Conservation (phyloP, 1,140 invertebrate genomes). For the Eubasilissa regina region DNA sequence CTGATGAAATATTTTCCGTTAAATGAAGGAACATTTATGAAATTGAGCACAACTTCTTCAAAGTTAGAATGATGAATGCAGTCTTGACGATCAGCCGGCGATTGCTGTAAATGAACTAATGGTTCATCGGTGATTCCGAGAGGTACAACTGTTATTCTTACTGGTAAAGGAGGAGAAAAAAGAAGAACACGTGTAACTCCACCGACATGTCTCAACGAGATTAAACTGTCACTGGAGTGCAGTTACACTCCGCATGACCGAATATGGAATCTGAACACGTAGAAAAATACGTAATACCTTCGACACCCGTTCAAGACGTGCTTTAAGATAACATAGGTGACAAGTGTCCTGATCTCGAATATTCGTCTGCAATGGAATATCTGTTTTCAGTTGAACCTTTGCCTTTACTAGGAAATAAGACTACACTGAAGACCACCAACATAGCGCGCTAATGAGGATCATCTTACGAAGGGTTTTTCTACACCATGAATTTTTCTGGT, state of each 20-base stretch:
- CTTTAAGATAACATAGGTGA: slow-evolving; percentile 2
- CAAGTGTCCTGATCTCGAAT: background rate
- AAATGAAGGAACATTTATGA: too few relatives aligned
- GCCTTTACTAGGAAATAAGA: too few relatives aligned
- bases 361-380: too few relatives aligned
- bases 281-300: background rate
- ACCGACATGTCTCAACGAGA: slow-evolving; percentile 7
- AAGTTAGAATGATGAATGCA: background rate
- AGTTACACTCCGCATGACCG: slow-evolving; percentile 6
- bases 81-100: background rate
- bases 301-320: background rate
- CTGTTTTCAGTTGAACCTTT: too few relatives aligned
- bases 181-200: slow-evolving; percentile 14
- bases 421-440: too few relatives aligned
- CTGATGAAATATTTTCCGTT: too few relatives aligned
- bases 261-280: slow-evolving; percentile 1
- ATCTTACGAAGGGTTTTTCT: too few relatives aligned
- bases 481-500: too few relatives aligned
- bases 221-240: slow-evolving; percentile 24
- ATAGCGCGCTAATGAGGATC: too few relatives aligned
- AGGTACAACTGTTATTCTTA: slow-evolving; percentile 4
- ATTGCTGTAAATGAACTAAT: slow-evolving; percentile 16
- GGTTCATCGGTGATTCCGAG: background rate
- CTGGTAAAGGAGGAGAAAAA: background rate
- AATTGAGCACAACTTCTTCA: too few relatives aligned